Percentiles rank a stretch among this genome's conserved stretches.
phyloP scores from a whole-genome alignment of 2,113 vertebrate species.

The Galeopterus variegatus region DNA sequence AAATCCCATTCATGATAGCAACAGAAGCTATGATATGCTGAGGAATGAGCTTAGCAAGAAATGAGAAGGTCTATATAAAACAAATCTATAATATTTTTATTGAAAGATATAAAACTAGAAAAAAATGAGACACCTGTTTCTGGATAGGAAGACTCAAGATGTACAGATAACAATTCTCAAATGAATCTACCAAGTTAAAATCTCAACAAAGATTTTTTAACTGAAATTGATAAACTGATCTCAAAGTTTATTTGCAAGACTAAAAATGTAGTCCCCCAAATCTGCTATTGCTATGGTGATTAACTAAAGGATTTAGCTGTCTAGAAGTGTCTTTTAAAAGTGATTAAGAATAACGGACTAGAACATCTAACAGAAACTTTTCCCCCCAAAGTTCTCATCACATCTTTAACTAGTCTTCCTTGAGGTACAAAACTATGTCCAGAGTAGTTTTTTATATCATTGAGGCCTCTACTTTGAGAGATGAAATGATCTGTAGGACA shows the following conservation, averaged over 20 bases:
- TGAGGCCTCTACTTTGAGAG: conserved; percentile 19
- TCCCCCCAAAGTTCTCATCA: background rate
- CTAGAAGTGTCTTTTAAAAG: background rate
- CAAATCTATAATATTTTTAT: conserved; percentile 4
- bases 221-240: background rate
- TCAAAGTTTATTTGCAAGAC: conserved; percentile 31
- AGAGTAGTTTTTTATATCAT: background rate
- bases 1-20: background rate
- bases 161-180: background rate
- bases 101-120: conserved; percentile 47
- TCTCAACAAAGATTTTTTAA: background rate
- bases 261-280: background rate
- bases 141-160: background rate
- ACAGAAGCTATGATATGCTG: background rate
- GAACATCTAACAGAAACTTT: background rate
- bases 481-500: background rate
- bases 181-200: conserved; percentile 16
- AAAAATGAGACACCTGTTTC: conserved; percentile 7
- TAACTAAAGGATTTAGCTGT: background rate
- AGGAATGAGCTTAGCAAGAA: conserved; percentile 16
- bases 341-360: background rate
- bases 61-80: background rate
- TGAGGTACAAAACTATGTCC: background rate
- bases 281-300: background rate
- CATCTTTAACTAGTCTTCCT: background rate